A percentile compares a stretch with the other conserved stretches of the same genome.
These are phyloP conservation scores for Elaphurus davidianus DNA, from an alignment of 2,113 vertebrate species.

Conservation along the genomic window DNA sequence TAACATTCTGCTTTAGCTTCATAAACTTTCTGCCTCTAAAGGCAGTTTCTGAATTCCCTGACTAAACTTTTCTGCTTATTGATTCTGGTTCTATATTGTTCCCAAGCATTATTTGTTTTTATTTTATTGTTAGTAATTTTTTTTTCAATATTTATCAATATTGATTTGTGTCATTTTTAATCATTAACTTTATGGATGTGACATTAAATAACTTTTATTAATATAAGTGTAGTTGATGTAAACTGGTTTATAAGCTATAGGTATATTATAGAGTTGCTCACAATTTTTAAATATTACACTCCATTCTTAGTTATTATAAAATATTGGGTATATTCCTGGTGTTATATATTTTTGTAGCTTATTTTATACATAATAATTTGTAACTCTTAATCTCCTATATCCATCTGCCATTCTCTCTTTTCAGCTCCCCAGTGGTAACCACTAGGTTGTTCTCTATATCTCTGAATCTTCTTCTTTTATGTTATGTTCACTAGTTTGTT, in stretches of 20 bases:
- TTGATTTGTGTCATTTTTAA: neutral
- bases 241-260: neutral
- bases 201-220: neutral
- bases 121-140: neutral
- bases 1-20: neutral
- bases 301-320: neutral
- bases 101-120: neutral
- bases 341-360: neutral
- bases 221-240: neutral
- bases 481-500: neutral
- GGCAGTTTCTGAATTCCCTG: neutral
- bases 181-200: neutral
- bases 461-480: neutral
- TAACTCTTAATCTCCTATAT: neutral
- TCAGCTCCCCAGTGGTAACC: neutral
- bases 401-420: neutral
- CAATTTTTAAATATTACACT: neutral
- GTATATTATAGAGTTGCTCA: neutral
- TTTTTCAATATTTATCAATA: neutral
- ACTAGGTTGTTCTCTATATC: neutral
- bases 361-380: neutral
- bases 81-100: neutral
- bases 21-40: neutral
- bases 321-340: neutral
- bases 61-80: neutral